Evolutionary conservation across 2,888 invertebrate genomes (phyloP).

Genomic region (Tetranychus truncatus): DNA sequence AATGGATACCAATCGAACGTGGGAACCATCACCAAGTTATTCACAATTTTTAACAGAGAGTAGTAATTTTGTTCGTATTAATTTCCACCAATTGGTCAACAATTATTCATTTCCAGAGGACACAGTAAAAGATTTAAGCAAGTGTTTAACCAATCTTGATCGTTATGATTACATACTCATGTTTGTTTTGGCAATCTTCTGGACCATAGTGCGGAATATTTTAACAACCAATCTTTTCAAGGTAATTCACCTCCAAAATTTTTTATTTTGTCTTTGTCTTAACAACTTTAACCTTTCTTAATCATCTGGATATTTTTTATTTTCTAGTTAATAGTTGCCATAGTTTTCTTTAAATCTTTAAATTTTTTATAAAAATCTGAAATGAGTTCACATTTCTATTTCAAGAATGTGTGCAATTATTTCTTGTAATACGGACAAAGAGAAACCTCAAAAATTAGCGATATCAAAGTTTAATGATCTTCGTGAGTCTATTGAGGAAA

Average conservation of each 20-base stretch:
- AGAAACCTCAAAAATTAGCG: slow-evolving; percentile 6
- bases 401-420: neutral
- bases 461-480: neutral
- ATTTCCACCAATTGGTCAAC: neutral
- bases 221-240: slow-evolving; percentile 25
- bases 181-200: slow-evolving; percentile 23
- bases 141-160: slow-evolving; percentile 3
- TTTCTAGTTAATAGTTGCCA: neutral
- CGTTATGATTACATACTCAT: slow-evolving; percentile 18
- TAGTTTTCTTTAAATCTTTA: neutral
- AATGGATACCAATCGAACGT: neutral
- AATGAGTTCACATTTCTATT: neutral
- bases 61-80: slow-evolving; percentile 7
- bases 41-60: neutral
- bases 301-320: no score
- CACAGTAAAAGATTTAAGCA: neutral
- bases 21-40: slow-evolving; percentile 12
- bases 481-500: neutral
- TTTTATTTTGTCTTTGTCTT: neutral
- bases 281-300: neutral
- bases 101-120: slow-evolving; percentile 14
- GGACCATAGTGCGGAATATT: slow-evolving; percentile 25
- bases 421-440: no score
- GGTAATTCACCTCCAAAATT: slow-evolving; percentile 19
- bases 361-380: neutral